phyloP scores from a whole-genome alignment of 2,888 invertebrate genomes.

The Trichopria drosophilae region DNA sequence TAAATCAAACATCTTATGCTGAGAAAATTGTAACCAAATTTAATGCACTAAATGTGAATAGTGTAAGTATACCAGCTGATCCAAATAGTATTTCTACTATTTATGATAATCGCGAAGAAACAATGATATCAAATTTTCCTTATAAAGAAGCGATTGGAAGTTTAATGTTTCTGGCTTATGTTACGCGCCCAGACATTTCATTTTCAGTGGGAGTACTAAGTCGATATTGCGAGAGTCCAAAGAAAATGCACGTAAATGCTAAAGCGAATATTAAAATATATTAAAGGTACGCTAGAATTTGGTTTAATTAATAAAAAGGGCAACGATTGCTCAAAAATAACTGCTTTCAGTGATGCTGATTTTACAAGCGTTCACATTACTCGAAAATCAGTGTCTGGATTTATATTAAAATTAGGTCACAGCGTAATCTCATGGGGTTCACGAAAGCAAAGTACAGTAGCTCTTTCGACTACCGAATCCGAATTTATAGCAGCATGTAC shows the following conservation, averaged over 20 bases:
- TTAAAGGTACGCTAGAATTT: slow-evolving; percentile 10
- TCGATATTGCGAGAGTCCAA: slow-evolving; percentile 8
- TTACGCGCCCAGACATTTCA: slow-evolving; percentile 13
- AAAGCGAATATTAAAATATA: slow-evolving; percentile 14
- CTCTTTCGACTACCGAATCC: too few relatives aligned
- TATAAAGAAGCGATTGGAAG: slow-evolving; percentile 21
- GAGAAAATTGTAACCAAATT: slow-evolving; percentile 20
- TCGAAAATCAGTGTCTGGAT: too few relatives aligned
- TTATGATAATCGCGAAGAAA: slow-evolving; percentile 10
- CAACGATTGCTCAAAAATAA: slow-evolving; percentile 11
- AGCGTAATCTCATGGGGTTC: too few relatives aligned
- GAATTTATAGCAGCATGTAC: too few relatives aligned
- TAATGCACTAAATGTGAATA: slow-evolving; percentile 17
- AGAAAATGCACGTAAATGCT: slow-evolving; percentile 11
- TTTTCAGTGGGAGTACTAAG: slow-evolving; percentile 25
- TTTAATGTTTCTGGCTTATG: slow-evolving; percentile 10
- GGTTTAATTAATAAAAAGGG: slow-evolving; percentile 14
- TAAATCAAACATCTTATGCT: slow-evolving; percentile 25
- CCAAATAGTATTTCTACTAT: slow-evolving; percentile 16
- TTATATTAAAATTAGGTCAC: too few relatives aligned
- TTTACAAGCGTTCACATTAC: too few relatives aligned
- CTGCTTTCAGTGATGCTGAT: slow-evolving; percentile 13
- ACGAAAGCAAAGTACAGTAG: too few relatives aligned
- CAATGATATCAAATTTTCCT: slow-evolving; percentile 8
- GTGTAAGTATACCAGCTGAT: slow-evolving; percentile 17